Evolutionary conservation across 2,113 vertebrate species (phyloP), one percentile per base, ranked within the genome.

Genomic region (Antechinus flavipes): DNA sequence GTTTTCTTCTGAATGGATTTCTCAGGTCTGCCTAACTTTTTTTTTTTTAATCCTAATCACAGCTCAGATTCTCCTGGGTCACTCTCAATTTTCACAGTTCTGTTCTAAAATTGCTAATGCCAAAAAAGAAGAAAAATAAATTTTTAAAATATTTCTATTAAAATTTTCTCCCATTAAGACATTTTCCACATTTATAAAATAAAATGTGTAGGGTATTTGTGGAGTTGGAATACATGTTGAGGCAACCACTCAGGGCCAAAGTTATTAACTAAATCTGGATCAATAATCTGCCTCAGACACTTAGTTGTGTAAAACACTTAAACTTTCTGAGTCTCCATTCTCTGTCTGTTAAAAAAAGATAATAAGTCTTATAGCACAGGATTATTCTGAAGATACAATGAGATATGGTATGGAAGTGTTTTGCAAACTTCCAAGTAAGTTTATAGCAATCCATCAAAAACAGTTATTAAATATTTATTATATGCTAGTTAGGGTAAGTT

Each of bases 71-170:
- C 95, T 55, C 52, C 10, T 68, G 7, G 27, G 49, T 52, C 22
- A 90, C n/a, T 94, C 56, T 22, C 25, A 8, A 24, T 19, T 90
- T 35, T 42, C 54, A 91, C 49, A 90, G 30, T 14, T 94, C 53
- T 91, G 16, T 61, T 24, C 68, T 52, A 8, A 53, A 42, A n/a
- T n/a, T 93, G 92, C n/a, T 8, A 42, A 84, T 76, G 14, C 30
- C 4, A 76, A 76, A 76, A 16, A n/a, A 68, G 12, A 76, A 76
- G 19, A 14, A 76, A 76, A 76, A 30, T 12, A 76, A n/a, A 6
- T 2, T 8, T 26, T 92, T 92, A 94, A 84, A 96, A 46, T 95
- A 22, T 94, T 30, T 91, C 93, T 95, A 90, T 68, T 93, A 92
- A 30, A n/a, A 94, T 35, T 94, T 2, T 0, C 94, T 94, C 49